Conservation (phyloP, 2,888 invertebrate species). For the Hirtodrosophila duncani region DNA sequence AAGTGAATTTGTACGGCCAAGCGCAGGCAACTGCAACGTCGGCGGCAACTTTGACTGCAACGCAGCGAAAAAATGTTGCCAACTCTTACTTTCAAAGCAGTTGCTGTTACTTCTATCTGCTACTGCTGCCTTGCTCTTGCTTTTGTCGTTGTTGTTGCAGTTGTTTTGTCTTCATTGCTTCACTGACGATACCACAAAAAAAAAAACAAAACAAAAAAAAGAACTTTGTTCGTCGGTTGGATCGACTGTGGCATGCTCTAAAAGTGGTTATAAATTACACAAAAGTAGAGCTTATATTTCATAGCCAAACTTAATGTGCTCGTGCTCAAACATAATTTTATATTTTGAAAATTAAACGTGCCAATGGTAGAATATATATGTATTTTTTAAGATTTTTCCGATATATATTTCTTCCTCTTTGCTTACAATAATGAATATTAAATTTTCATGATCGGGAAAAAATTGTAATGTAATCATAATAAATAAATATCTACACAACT, state of each 20-base stretch:
- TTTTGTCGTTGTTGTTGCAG: constrained; percentile 15
- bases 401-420: no score
- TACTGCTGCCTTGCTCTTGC: constrained; percentile 20
- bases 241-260: constrained; percentile 22
- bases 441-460: no score
- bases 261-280: no score
- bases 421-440: no score
- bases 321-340: no score
- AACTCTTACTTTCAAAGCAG: constrained; percentile 66
- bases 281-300: no score
- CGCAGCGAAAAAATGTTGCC: constrained; percentile 39
- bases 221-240: constrained; percentile 6
- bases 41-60: constrained; percentile 22
- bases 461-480: no score
- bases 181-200: constrained; percentile 32
- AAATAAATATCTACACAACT: no score
- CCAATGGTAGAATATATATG: no score
- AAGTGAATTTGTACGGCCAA: constrained; percentile 76
- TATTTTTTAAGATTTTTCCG: no score
- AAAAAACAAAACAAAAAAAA: constrained; percentile 20
- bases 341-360: no score
- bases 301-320: no score
- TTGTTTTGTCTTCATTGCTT: constrained; percentile 29
- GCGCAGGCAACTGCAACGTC: constrained; percentile 37
- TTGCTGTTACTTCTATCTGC: constrained; percentile 21